phyloP scores from a whole-genome alignment of 2,113 vertebrate species.

The Grallaria varia region DNA sequence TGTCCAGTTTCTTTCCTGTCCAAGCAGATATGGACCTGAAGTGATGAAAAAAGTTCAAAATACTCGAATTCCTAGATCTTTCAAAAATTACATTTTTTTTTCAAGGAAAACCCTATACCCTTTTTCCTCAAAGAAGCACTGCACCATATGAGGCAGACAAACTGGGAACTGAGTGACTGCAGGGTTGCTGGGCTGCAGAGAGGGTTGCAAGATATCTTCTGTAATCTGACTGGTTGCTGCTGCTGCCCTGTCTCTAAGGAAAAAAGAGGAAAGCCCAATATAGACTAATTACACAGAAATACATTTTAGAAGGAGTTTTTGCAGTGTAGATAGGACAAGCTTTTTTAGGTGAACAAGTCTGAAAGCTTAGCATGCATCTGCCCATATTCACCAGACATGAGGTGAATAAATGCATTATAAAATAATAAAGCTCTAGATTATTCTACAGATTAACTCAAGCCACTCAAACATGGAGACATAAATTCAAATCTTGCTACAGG shows the following conservation, averaged over 20 bases:
- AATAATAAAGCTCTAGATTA: background rate
- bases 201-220: constrained; percentile 52
- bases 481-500: constrained; percentile 7
- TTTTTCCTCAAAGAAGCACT: constrained; percentile 43
- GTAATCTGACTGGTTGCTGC: constrained; percentile 66
- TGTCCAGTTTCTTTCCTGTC: constrained; percentile 67
- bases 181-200: constrained; percentile 54
- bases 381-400: background rate
- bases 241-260: constrained; percentile 65
- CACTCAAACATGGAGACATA: background rate
- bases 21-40: constrained; percentile 67
- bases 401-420: background rate
- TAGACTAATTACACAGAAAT: constrained; percentile 35
- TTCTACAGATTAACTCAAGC: background rate
- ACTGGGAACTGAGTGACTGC: constrained; percentile 53
- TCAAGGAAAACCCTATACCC: constrained; percentile 37
- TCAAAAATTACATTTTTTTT: background rate
- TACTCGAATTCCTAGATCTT: constrained; percentile 49
- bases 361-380: background rate
- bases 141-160: constrained; percentile 9
- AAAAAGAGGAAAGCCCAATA: constrained; percentile 57
- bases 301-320: constrained; percentile 32
- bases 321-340: background rate
- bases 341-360: background rate
- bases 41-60: constrained; percentile 71